Evolutionary conservation across 2,888 invertebrate species (phyloP), one percentile per base, ranked within the genome.

Genomic region (Noctua janthina): DNA sequence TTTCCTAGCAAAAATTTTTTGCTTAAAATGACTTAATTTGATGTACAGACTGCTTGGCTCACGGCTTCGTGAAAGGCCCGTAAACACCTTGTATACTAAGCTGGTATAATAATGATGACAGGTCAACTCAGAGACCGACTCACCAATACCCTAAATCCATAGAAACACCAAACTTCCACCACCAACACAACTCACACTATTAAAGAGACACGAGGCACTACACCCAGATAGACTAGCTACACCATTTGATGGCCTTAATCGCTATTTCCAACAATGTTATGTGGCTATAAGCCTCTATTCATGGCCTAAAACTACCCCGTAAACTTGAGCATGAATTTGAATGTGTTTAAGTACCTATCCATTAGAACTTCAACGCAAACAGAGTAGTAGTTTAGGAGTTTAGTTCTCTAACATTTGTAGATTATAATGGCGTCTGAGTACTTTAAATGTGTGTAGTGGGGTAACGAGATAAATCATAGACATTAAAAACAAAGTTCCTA

Each of bases 231-330:
- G 2, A 83, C 64, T 39, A 51, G 4, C 46, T 11, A 20, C 59
- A 80, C 43, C 67, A 64, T 84, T 84, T 71, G 83, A 67, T 85
- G 67, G 67, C 81, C 59, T 80, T 80, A 62, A 85, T 79, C 46
- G 71, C 69, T 39, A 64, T 80, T 54, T 17, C 29, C 66, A 62
- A 79, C 80, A 46, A 68, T 62, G 46, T 82, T 68, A 80, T 67
- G 85, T n/a, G 46, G 51, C 59, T 1, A 46, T 85, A 80, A 79
- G 51, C 15, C 29, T 64, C 39, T 23, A 43, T 76, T 74, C 64
- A 85, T 43, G 66, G 51, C 46, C 51, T 70, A 7, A 11, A 85
- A 79, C 66, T 74, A 39, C 35, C 17, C 35, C 35, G 23, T 79
- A 69, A 74, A 83, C 66, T 81, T 74, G 51, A 39, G 46, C 72